These are phyloP conservation scores for Ptycholaimellus sp. DNA, from an alignment of 2,888 invertebrate species.

Conservation along the genomic window DNA sequence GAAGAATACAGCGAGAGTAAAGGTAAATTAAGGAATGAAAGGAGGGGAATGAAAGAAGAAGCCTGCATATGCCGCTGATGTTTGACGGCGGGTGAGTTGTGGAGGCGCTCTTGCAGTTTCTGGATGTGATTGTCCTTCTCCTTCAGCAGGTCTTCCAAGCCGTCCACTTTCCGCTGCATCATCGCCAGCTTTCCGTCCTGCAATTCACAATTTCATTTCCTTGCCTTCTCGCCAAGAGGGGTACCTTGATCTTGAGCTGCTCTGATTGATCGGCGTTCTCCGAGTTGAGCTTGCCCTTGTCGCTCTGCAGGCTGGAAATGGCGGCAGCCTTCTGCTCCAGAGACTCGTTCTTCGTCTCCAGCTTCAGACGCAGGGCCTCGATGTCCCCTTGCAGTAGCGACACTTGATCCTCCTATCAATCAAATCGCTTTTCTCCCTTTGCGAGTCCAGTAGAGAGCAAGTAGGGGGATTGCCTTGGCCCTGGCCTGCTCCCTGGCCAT, in stretches of 20 bases:
- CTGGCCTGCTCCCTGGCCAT: constrained; percentile 88
- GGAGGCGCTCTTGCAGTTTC: constrained; percentile 12
- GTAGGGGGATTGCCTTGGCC: too few relatives aligned
- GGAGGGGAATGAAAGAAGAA: too few relatives aligned
- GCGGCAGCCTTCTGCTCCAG: constrained; percentile 85
- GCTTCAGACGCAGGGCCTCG: constrained; percentile 66
- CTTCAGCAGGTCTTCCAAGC: constrained; percentile 76
- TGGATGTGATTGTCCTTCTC: constrained; percentile 71
- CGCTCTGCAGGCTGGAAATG: constrained; percentile 47
- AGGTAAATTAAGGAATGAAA: too few relatives aligned
- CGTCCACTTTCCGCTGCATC: constrained; percentile 53
- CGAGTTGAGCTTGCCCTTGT: constrained; percentile 51
- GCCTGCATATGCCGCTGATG: constrained; percentile 9
- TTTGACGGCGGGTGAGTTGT: constrained; percentile 8
- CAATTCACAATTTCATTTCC: constrained; percentile 13
- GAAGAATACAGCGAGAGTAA: too few relatives aligned
- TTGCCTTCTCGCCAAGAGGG: background rate
- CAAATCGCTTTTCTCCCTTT: too few relatives aligned
- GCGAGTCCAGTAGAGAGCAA: too few relatives aligned
- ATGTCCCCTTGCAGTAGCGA: constrained; percentile 93
- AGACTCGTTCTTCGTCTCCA: constrained; percentile 78
- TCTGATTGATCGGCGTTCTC: constrained; percentile 73
- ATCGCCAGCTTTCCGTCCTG: constrained; percentile 11
- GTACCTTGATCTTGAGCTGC: constrained; percentile 87
- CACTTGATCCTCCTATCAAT: constrained; percentile 91